A percentile compares a stretch with the other conserved stretches of the same genome.
Evolutionary conservation across 2,888 invertebrate species (phyloP).

Genomic region (Sphecodes monilicornis): DNA sequence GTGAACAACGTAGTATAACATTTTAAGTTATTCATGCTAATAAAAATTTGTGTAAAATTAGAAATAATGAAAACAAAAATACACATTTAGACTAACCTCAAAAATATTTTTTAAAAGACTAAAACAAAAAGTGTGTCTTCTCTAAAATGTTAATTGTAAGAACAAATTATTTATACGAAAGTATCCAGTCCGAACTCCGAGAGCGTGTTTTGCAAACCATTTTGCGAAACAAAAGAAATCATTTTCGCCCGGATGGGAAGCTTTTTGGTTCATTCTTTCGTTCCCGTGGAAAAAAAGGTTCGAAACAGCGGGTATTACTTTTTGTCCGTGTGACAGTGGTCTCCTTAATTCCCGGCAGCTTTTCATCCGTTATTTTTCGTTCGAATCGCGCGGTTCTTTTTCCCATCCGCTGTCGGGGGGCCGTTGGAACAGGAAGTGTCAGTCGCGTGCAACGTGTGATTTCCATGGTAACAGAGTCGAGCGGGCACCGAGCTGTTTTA

Average conservation of each 20-base stretch:
- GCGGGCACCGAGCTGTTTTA: constrained; percentile 70
- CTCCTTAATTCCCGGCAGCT: background rate
- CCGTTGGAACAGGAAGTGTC: constrained; percentile 56
- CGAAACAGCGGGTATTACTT: background rate
- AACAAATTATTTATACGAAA: background rate
- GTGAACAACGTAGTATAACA: too few species aligned
- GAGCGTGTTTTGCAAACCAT: background rate
- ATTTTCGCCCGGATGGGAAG: background rate
- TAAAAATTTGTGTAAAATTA: too few species aligned
- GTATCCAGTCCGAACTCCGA: background rate
- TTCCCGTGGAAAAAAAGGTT: background rate
- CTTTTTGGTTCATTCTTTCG: background rate
- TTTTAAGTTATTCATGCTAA: too few species aligned
- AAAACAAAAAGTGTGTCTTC: too few species aligned
- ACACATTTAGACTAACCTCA: too few species aligned
- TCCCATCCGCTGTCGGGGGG: background rate
- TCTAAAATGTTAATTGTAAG: too few species aligned
- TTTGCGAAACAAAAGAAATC: background rate
- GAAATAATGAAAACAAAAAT: too few species aligned
- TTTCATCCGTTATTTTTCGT: background rate
- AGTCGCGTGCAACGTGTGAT: constrained; percentile 66
- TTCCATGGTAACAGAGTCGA: constrained; percentile 72
- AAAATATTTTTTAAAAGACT: too few species aligned
- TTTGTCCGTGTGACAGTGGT: background rate
- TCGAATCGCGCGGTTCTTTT: constrained; percentile 12